A percentile compares a stretch with the other conserved stretches of the same genome.
Evolutionary conservation across 2,797 vertebrate genomes (phyloP).

Genomic region (Poecilia gillii): DNA sequence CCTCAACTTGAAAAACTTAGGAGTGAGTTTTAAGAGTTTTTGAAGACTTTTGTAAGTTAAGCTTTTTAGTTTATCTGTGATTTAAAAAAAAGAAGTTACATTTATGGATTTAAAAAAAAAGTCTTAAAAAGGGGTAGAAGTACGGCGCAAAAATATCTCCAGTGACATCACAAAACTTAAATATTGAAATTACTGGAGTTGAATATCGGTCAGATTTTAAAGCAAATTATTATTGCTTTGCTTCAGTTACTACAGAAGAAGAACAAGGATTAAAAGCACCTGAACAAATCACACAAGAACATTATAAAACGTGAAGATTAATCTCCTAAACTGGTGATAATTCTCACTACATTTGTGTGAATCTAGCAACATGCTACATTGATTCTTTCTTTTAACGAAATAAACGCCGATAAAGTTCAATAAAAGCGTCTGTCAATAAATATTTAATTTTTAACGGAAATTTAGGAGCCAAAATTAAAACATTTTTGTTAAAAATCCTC

Average conservation of each 20-base stretch:
- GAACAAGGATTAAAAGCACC: background rate
- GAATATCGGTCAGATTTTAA: background rate
- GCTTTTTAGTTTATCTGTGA: no score
- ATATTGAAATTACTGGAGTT: background rate
- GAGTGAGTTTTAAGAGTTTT: no score
- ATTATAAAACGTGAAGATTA: background rate
- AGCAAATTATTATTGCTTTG: background rate
- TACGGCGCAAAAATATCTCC: no score
- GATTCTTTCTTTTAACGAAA: background rate
- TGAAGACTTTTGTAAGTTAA: no score
- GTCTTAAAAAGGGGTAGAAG: no score
- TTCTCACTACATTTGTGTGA: background rate
- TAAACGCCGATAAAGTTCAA: background rate
- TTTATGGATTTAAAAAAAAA: no score
- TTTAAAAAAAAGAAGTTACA: no score
- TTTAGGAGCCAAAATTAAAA: background rate
- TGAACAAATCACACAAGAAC: background rate
- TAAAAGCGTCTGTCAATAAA: background rate
- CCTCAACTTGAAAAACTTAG: background rate
- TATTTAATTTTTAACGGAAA: background rate
- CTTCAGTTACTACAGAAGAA: background rate
- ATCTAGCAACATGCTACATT: background rate
- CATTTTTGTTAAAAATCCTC: background rate
- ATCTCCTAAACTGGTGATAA: no score
- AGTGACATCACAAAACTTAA: background rate